Evolutionary conservation across 2,888 invertebrate genomes (phyloP).

Genomic region (Enoplolaimus lenunculus): DNA sequence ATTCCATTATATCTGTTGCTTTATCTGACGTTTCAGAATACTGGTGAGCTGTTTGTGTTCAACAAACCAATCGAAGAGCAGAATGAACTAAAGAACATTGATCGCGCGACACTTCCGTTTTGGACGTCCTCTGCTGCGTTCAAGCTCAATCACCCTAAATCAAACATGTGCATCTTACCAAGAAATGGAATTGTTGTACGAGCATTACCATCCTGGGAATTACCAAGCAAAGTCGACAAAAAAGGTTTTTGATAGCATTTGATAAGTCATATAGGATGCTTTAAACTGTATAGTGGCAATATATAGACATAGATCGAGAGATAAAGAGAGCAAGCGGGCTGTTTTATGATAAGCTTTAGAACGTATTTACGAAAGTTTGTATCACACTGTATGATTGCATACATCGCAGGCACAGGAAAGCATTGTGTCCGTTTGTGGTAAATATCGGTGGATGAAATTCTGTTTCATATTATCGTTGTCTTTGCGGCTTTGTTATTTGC

Average conservation of each 20-base stretch:
- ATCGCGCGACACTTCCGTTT: background rate
- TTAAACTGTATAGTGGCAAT: background rate
- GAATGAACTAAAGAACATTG: too few relatives aligned
- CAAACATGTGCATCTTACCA: constrained; percentile 29
- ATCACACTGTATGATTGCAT: too few relatives aligned
- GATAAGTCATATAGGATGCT: background rate
- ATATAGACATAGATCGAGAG: too few relatives aligned
- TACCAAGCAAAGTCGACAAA: constrained; percentile 37
- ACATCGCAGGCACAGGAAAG: too few relatives aligned
- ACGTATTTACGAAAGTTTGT: too few relatives aligned
- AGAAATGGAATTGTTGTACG: constrained; percentile 38
- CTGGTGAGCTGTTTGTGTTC: constrained; percentile 1
- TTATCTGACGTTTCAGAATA: constrained; percentile 4
- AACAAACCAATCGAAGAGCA: background rate
- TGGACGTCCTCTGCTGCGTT: constrained; percentile 8
- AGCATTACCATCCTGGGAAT: constrained; percentile 36
- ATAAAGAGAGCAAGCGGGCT: too few relatives aligned
- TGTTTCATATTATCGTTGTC: too few relatives aligned
- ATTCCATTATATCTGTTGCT: too few relatives aligned
- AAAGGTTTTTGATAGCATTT: constrained; percentile 35
- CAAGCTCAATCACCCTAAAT: background rate
- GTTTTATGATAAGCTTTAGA: too few relatives aligned
- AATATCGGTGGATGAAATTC: too few relatives aligned
- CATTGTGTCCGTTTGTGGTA: too few relatives aligned
- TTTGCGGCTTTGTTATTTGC: too few relatives aligned